Evolutionary conservation across 2,113 vertebrate genomes (phyloP).

Genomic region (Perognathus longimembris): DNA sequence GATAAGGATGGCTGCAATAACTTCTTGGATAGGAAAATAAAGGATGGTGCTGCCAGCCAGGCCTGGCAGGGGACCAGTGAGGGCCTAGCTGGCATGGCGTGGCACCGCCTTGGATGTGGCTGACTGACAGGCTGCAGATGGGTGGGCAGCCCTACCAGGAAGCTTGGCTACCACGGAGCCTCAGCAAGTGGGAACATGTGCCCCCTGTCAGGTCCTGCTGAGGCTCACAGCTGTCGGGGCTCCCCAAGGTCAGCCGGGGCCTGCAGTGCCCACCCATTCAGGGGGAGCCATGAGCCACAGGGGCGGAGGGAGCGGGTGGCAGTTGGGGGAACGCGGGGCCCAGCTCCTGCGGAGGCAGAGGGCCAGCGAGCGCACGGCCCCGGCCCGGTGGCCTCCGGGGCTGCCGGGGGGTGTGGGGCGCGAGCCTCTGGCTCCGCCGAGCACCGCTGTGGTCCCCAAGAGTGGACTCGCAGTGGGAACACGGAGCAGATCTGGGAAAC

Average conservation of each 20-base stretch:
- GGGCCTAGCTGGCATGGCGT: constrained; percentile 34
- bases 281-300: not conserved
- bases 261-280: not conserved
- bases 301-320: not conserved
- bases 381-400: not conserved
- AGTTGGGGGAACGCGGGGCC: not conserved
- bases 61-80: constrained; percentile 69
- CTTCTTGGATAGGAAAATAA: constrained; percentile 70
- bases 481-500: not conserved
- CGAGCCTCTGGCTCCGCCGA: not conserved
- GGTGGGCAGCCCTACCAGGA: constrained; percentile 57
- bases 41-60: constrained; percentile 71
- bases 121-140: constrained; percentile 58
- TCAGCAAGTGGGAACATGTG: not conserved
- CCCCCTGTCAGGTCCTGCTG: not conserved
- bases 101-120: constrained; percentile 35
- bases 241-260: not conserved
- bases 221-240: not conserved
- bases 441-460: not conserved
- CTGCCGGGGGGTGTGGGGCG: not conserved
- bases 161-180: not conserved
- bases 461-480: not conserved
- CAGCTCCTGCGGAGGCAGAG: not conserved
- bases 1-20: constrained; percentile 65
- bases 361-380: not conserved